phyloP scores from a whole-genome alignment of 2,113 vertebrate species.

The Trogon melanurus region DNA sequence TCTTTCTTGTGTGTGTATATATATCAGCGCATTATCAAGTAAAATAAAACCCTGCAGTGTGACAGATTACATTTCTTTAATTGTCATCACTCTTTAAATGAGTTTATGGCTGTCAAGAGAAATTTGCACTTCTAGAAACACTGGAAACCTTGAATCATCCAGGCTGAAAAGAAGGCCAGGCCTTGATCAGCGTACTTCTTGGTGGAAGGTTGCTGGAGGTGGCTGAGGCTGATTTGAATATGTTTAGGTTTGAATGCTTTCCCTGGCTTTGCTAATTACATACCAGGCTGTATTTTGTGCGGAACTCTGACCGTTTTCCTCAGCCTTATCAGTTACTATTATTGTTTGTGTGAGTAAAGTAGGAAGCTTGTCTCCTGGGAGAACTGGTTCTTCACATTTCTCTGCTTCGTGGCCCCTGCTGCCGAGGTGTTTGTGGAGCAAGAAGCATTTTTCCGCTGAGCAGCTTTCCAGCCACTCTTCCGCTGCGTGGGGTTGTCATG shows the following conservation, averaged over 20 bases:
- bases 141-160: neutral
- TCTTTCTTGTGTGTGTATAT: slow-evolving; percentile 3
- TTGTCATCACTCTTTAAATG: slow-evolving; percentile 15
- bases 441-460: rapidly evolving
- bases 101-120: slow-evolving; percentile 31
- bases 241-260: neutral
- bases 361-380: neutral
- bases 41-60: slow-evolving; percentile 3
- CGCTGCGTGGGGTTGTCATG: neutral
- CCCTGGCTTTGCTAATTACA: neutral
- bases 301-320: neutral
- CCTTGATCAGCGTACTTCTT: neutral
- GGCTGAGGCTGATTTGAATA: neutral
- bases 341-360: neutral
- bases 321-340: neutral
- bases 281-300: neutral
- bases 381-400: rapidly evolving
- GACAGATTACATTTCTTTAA: slow-evolving; percentile 31
- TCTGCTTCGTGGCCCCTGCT: neutral
- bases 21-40: slow-evolving; percentile 17
- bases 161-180: neutral
- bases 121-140: neutral
- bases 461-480: neutral
- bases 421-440: neutral
- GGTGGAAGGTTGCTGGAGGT: neutral